Conservation (phyloP, 2,797 vertebrate species). For the Poeciliopsis gracilis region DNA sequence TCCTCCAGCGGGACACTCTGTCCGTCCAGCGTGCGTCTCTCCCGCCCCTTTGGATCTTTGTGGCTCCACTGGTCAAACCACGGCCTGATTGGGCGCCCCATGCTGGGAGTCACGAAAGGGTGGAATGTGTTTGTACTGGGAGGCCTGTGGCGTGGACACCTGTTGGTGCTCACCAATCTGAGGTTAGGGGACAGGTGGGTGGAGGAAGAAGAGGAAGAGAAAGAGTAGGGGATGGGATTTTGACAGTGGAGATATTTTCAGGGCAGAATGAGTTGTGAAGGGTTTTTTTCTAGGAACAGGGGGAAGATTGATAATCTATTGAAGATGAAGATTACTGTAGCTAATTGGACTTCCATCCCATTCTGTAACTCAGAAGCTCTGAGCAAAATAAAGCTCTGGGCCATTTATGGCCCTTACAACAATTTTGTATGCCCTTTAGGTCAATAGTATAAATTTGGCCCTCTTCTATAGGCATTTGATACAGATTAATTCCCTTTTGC, state of each 20-base stretch:
- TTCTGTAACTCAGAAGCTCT: background rate
- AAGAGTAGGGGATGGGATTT: slow-evolving; percentile 41
- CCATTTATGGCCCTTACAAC: background rate
- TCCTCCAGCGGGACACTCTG: slow-evolving; percentile 6
- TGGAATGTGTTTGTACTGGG: slow-evolving; percentile 75
- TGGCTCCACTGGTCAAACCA: slow-evolving; percentile 55
- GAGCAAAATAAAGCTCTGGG: background rate
- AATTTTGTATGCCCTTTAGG: background rate
- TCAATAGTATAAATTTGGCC: background rate
- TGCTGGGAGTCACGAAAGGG: slow-evolving; percentile 72
- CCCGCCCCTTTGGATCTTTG: slow-evolving; percentile 31
- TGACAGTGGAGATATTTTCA: slow-evolving; percentile 78
- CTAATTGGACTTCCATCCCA: slow-evolving; percentile 13
- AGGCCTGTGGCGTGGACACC: slow-evolving; percentile 76
- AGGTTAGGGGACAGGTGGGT: slow-evolving; percentile 60
- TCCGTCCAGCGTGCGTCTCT: slow-evolving; percentile 18
- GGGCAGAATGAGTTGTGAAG: slow-evolving; percentile 43
- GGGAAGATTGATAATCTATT: slow-evolving; percentile 11
- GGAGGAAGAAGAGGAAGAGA: slow-evolving; percentile 53
- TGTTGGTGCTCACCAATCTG: slow-evolving; percentile 79
- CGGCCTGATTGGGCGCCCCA: slow-evolving; percentile 63
- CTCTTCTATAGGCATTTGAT: background rate
- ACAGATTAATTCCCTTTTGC: background rate
- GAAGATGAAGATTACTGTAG: slow-evolving; percentile 1
- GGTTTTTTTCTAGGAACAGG: slow-evolving; percentile 22